These are phyloP conservation scores for Limnephilus rhombicus DNA, from an alignment of 2,888 invertebrate species.

Conservation along the genomic window DNA sequence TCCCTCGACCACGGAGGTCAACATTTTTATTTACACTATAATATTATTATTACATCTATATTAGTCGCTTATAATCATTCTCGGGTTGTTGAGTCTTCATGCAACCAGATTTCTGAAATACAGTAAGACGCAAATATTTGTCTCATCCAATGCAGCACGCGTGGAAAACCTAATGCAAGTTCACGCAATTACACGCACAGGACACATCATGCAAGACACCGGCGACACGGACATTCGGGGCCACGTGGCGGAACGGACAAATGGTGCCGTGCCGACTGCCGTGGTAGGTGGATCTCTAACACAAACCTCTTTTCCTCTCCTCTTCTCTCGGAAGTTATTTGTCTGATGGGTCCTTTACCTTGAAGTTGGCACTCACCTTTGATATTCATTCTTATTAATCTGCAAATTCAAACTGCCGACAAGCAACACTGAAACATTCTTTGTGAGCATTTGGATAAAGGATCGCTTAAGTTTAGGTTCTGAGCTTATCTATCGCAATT, in stretches of 20 bases:
- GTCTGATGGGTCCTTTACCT: conserved; percentile 45
- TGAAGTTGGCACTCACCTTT: background rate
- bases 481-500: background rate
- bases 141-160: background rate
- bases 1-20: too few species aligned
- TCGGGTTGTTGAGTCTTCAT: background rate
- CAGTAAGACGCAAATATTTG: background rate
- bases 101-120: background rate
- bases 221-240: conserved; percentile 47
- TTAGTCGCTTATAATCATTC: background rate
- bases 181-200: conserved; percentile 47
- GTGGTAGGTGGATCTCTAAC: background rate
- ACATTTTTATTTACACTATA: too few species aligned
- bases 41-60: too few species aligned
- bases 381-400: background rate
- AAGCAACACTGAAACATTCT: background rate
- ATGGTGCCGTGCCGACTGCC: conserved; percentile 4
- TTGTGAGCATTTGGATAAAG: background rate
- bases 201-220: conserved; percentile 27
- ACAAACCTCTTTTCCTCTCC: background rate
- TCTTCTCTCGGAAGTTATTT: conserved; percentile 17
- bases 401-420: background rate
- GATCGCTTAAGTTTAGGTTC: too few species aligned
- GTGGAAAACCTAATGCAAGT: background rate
- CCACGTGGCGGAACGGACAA: conserved; percentile 55